These are phyloP conservation scores for Crossocerus cetratus DNA, from an alignment of 2,888 invertebrate species.

Conservation along the genomic window DNA sequence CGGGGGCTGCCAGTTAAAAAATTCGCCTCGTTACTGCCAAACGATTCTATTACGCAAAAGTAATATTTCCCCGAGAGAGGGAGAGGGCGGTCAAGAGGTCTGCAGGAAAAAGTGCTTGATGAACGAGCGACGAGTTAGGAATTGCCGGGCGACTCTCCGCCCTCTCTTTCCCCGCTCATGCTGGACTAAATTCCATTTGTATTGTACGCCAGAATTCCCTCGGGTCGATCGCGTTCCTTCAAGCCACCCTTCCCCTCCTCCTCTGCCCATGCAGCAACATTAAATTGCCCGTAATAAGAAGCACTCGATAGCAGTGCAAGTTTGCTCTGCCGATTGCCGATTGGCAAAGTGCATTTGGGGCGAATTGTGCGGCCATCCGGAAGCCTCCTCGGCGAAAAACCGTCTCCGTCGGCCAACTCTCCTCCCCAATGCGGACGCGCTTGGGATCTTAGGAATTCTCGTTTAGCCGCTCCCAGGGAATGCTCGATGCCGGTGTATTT, in stretches of 20 bases:
- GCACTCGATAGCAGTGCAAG: not conserved
- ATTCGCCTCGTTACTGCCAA: no score
- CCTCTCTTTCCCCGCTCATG: not conserved
- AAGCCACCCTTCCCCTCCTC: not conserved
- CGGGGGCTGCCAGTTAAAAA: no score
- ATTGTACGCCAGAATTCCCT: not conserved
- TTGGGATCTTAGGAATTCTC: not conserved
- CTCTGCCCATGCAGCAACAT: not conserved
- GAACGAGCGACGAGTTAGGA: not conserved
- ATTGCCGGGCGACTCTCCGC: not conserved
- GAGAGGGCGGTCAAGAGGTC: no score
- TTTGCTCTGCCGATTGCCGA: not conserved
- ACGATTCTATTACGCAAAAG: no score
- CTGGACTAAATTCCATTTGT: not conserved
- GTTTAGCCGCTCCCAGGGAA: not conserved
- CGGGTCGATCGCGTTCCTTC: not conserved
- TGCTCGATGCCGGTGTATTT: not conserved
- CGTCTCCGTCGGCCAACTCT: not conserved
- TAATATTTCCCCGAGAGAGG: no score
- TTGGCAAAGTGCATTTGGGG: no score
- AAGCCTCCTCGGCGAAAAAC: not conserved
- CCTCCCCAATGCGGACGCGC: not conserved
- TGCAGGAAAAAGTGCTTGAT: no score
- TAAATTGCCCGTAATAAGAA: conserved; percentile 1
- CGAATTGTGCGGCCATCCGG: not conserved